phyloP scores from a whole-genome alignment of 2,797 vertebrate genomes.

The Salmo trutta region DNA sequence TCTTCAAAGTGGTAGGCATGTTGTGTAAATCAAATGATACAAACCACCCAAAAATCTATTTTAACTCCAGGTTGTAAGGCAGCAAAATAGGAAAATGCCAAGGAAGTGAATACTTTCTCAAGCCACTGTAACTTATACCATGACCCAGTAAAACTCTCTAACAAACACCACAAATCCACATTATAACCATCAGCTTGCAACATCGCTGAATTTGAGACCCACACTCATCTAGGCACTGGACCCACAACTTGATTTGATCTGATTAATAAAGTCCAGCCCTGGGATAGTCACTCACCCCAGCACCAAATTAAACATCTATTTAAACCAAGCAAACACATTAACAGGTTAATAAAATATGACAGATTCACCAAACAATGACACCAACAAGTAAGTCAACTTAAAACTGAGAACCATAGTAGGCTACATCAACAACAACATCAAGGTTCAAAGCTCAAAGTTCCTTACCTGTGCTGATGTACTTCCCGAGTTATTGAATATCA shows the following conservation, averaged over 20 bases:
- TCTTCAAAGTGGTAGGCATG: too few relatives aligned
- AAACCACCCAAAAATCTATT: too few relatives aligned
- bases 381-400: neutral
- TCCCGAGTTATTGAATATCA: constrained; percentile 13
- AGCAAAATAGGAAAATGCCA: too few relatives aligned
- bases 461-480: constrained; percentile 50
- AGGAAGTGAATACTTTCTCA: too few relatives aligned
- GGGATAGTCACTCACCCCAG: neutral
- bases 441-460: constrained; percentile 17
- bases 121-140: too few relatives aligned
- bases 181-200: neutral
- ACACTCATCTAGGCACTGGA: neutral
- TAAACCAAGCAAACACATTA: neutral
- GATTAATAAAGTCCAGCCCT: neutral
- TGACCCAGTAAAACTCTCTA: neutral
- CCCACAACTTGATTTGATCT: neutral
- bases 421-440: neutral
- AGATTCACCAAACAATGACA: neutral
- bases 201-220: too few relatives aligned
- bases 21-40: too few relatives aligned
- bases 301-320: neutral
- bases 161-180: neutral
- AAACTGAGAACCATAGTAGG: neutral
- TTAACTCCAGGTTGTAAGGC: too few relatives aligned
- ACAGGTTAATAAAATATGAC: neutral